These are phyloP conservation scores for Hermaeophaga mercurialis DNA, from an alignment of 2,888 invertebrate species.

Conservation along the genomic window DNA sequence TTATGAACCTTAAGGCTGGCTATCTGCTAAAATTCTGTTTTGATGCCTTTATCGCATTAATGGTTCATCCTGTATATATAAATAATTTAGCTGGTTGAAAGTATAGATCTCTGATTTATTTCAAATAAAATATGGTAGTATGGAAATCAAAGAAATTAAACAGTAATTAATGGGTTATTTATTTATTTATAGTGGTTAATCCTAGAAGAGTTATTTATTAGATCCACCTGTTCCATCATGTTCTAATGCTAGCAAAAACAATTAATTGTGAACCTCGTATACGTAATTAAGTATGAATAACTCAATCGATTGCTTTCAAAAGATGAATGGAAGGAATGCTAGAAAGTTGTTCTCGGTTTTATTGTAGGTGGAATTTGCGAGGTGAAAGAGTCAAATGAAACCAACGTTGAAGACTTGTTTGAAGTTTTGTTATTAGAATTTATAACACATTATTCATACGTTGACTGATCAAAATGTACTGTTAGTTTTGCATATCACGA, in stretches of 20 bases:
- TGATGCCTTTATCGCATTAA: too few relatives aligned
- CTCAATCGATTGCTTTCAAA: slow-evolving; percentile 24
- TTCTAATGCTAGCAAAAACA: slow-evolving; percentile 1
- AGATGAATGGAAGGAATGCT: slow-evolving; percentile 48
- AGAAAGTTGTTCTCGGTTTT: slow-evolving; percentile 49
- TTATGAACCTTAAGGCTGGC: too few relatives aligned
- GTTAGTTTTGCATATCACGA: slow-evolving; percentile 37
- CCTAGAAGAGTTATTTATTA: not conserved
- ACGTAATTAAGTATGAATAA: slow-evolving; percentile 9
- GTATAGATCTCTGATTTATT: too few relatives aligned
- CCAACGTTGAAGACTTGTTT: slow-evolving; percentile 44
- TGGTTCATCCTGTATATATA: too few relatives aligned
- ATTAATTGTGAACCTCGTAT: slow-evolving; percentile 3
- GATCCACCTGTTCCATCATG: not conserved
- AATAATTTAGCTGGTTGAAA: too few relatives aligned
- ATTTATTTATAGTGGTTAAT: too few relatives aligned
- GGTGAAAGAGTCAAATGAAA: slow-evolving; percentile 47
- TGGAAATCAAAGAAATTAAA: too few relatives aligned
- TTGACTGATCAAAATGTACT: slow-evolving; percentile 40
- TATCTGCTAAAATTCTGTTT: too few relatives aligned
- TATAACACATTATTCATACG: slow-evolving; percentile 43
- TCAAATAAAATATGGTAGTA: too few relatives aligned
- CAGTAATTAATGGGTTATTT: too few relatives aligned
- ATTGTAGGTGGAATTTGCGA: slow-evolving; percentile 49
- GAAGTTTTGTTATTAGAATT: slow-evolving; percentile 42